Evolutionary conservation across 1,140 invertebrate species (phyloP), one percentile per base, ranked within the genome.

Genomic region (Reticulitermes speratus): DNA sequence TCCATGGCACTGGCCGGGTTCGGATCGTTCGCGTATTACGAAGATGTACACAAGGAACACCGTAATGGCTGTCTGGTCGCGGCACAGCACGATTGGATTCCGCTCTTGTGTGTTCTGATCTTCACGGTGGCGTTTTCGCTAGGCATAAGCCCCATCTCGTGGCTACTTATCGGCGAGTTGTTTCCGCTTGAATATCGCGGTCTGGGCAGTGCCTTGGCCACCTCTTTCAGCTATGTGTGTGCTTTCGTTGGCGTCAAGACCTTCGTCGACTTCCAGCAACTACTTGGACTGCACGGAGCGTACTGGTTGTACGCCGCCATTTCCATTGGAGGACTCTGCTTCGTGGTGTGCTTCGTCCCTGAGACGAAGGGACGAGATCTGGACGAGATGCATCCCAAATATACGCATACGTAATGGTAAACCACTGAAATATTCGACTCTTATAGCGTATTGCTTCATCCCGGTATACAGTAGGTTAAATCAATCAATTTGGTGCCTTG

Each of bases 291-390:
- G 21, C 94, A 96, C 89, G 96, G 96, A 16, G 94, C 96, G 0
- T 98, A 98, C 90, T 98, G 97, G 96, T 92, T 97, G 87, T 98
- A 98, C 90, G 95, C 97, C 5, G 96, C 94, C 5, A 94, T 98
- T 87, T 95, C 96, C 0, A 93, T 97, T 3, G 93, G 96, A 87
- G 97, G 97, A 44, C 92, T 97, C 3, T 93, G 97, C 86, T 96
- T 98, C 90, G 94, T 98, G 14, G 95, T 96, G 3, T 94, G 96
- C 86, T 96, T 96, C 89, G 96, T 98, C 8, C 97, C 97, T 0
- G 97, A 98, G 90, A 98, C 97, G 2, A 97, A 97, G 90, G 97
- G 97, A 0, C 94, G 95, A 84, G 95, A 95, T 88, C 93, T 98
- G 86, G 96, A 98, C 89, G 97, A 98, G 91, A 97, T 98, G 94